Conservation (phyloP, 1,140 invertebrate species). For the Drosophila ogumai region DNA sequence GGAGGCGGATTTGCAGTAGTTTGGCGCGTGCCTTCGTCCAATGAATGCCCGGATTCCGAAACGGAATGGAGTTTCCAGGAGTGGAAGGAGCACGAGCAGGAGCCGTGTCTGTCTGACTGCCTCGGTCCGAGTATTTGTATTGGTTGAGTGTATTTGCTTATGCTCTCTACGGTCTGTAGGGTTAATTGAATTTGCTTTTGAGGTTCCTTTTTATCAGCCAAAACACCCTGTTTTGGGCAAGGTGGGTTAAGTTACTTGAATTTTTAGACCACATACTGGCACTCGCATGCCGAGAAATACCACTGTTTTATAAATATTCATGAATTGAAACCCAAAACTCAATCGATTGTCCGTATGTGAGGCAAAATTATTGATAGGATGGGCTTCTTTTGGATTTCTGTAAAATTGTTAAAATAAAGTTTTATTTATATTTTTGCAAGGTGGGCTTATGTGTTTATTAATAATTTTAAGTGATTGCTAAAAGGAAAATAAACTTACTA, state of each 20-base stretch:
- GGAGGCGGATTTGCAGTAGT: constrained; percentile 57
- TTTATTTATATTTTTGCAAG: neutral
- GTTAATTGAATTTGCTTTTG: constrained; percentile 80
- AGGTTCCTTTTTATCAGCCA: constrained; percentile 54
- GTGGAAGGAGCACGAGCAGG: neutral
- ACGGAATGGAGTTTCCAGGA: constrained; percentile 32
- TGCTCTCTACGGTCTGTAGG: constrained; percentile 78
- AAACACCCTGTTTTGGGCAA: constrained; percentile 7
- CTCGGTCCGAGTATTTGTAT: constrained; percentile 66
- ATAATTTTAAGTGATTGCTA: neutral
- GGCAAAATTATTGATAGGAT: neutral
- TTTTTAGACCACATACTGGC: constrained; percentile 26
- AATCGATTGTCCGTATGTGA: neutral
- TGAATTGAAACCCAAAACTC: constrained; percentile 24
- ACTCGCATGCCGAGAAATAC: constrained; percentile 32
- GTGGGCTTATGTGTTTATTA: neutral
- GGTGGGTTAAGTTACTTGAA: constrained; percentile 4
- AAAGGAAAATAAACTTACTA: neutral
- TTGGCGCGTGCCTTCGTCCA: constrained; percentile 64
- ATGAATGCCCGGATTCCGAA: constrained; percentile 10
- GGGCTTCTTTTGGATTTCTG: neutral
- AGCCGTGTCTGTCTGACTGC: constrained; percentile 55
- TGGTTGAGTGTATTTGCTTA: constrained; percentile 81
- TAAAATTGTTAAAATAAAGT: neutral
- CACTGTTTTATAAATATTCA: constrained; percentile 52